A percentile compares a stretch with the other conserved stretches of the same genome.
phyloP scores from a whole-genome alignment of 2,888 invertebrate genomes.

The Macaria notata region DNA sequence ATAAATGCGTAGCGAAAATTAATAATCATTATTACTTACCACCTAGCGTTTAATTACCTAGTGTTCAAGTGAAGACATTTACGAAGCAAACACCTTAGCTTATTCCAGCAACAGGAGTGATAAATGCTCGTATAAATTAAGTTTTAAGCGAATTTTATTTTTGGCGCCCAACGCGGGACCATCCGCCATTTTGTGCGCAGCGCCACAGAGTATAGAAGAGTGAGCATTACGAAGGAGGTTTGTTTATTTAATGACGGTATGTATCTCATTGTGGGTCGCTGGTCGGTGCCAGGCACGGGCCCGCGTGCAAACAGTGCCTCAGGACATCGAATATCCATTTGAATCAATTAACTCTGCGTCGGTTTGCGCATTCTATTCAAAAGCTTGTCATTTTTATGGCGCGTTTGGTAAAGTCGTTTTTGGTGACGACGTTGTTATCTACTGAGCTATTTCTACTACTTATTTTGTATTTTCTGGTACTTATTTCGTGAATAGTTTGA shows the following conservation, averaged over 20 bases:
- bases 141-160: constrained; percentile 17
- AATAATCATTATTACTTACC: too few species aligned
- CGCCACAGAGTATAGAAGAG: constrained; percentile 12
- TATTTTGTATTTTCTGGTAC: too few species aligned
- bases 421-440: not conserved
- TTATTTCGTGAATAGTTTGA: too few species aligned
- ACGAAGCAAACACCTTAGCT: constrained; percentile 8
- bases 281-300: constrained; percentile 31
- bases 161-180: constrained; percentile 28
- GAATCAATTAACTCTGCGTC: constrained; percentile 30
- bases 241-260: constrained; percentile 37
- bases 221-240: constrained; percentile 31
- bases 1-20: too few species aligned
- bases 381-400: constrained; percentile 12
- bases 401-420: constrained; percentile 5
- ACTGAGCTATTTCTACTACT: too few species aligned
- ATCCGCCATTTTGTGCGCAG: constrained; percentile 30
- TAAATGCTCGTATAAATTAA: constrained; percentile 19
- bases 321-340: constrained; percentile 24
- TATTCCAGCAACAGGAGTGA: constrained; percentile 13
- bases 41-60: not conserved
- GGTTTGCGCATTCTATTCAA: constrained; percentile 17
- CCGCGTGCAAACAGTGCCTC: constrained; percentile 4
- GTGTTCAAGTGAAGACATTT: constrained; percentile 13
- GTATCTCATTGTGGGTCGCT: constrained; percentile 17